Percentiles rank a stretch among this genome's conserved stretches.
Evolutionary conservation across 2,797 vertebrate genomes (phyloP).

Genomic region (Euphonia xanthogaster): DNA sequence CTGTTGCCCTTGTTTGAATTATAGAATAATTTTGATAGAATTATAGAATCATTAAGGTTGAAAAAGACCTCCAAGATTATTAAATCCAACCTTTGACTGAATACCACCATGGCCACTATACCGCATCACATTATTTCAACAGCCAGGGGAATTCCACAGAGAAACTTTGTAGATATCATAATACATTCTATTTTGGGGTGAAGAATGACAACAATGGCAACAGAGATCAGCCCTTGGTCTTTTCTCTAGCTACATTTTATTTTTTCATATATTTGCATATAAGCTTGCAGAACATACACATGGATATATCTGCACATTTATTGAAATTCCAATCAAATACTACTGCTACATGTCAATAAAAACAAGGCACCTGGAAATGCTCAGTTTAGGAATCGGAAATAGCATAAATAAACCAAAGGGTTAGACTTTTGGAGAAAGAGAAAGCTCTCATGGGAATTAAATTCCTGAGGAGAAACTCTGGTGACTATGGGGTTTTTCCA

Average conservation of each 20-base stretch:
- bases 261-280: not conserved
- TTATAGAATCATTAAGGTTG: not conserved
- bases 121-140: not conserved
- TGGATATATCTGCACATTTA: not conserved
- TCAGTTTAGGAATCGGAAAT: conserved; percentile 1
- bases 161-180: not conserved
- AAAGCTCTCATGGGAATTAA: not conserved
- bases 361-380: not conserved
- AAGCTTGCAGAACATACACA: not conserved
- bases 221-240: not conserved
- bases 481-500: not conserved
- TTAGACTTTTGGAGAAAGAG: not conserved
- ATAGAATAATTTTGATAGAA: not conserved
- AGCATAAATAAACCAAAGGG: not conserved
- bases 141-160: not conserved
- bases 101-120: not conserved
- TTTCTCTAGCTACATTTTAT: not conserved
- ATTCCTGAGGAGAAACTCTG: not conserved
- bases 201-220: not conserved
- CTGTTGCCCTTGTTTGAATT: not conserved
- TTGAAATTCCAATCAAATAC: conserved; percentile 41
- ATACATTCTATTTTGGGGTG: not conserved
- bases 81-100: not conserved
- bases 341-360: conserved; percentile 43
- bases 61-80: not conserved